These are phyloP conservation scores for Drosophila rhopaloa DNA, from an alignment of 1,140 invertebrate species.

Conservation along the genomic window DNA sequence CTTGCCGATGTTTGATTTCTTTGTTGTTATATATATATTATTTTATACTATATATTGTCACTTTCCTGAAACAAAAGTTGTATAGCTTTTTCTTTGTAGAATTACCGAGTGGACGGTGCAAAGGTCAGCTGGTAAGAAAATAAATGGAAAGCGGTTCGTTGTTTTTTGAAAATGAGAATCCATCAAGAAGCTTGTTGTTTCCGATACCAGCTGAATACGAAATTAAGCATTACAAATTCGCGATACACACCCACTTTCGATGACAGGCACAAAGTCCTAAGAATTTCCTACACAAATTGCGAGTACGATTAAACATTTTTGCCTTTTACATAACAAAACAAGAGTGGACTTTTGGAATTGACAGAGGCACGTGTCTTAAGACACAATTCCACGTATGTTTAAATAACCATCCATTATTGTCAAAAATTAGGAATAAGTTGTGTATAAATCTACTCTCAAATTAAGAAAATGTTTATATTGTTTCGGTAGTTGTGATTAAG, in stretches of 20 bases:
- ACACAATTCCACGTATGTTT: no score
- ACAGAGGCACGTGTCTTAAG: neutral
- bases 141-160: conserved; percentile 51
- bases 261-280: neutral
- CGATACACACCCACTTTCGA: conserved; percentile 47
- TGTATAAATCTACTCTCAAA: no score
- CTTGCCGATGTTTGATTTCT: no score
- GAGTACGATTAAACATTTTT: neutral
- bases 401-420: no score
- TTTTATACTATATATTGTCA: neutral
- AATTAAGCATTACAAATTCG: conserved; percentile 49
- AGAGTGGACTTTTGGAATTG: conserved; percentile 1
- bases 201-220: conserved; percentile 4
- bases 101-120: neutral
- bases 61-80: neutral
- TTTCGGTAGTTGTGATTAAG: no score
- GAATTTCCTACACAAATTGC: neutral
- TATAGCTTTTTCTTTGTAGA: conserved; percentile 3
- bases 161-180: conserved; percentile 33
- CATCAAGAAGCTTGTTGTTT: conserved; percentile 5
- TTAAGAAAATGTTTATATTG: no score
- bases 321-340: neutral
- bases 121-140: conserved; percentile 18
- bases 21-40: neutral
- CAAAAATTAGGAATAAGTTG: no score